phyloP scores from a whole-genome alignment of 2,888 invertebrate genomes.

The Catocala fraxini region DNA sequence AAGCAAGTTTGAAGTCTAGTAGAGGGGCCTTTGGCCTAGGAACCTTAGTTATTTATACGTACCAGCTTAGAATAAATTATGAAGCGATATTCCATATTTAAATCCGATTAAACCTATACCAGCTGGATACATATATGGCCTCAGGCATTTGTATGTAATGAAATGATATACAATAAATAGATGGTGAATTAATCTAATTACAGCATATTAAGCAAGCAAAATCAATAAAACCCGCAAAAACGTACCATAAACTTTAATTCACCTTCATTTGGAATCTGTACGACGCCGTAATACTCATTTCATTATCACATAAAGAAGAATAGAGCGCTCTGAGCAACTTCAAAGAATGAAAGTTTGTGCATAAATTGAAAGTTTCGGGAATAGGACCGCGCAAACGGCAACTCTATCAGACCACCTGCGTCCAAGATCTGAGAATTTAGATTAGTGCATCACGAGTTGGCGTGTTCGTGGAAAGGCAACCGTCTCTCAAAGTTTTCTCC shows the following conservation, averaged over 20 bases:
- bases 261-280: constrained; percentile 23
- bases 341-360: constrained; percentile 62
- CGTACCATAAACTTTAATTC: constrained; percentile 16
- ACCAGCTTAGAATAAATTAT: background rate
- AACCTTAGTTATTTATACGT: constrained; percentile 3
- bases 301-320: constrained; percentile 46
- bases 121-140: no score
- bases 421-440: constrained; percentile 73
- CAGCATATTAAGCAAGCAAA: background rate
- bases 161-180: no score
- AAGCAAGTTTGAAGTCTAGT: constrained; percentile 25
- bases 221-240: constrained; percentile 3
- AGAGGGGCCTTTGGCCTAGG: constrained; percentile 17
- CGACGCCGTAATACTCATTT: constrained; percentile 38
- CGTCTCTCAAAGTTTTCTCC: constrained; percentile 72
- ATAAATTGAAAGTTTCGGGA: constrained; percentile 71
- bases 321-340: constrained; percentile 44
- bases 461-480: constrained; percentile 55
- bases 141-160: no score
- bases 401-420: constrained; percentile 76
- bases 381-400: constrained; percentile 60
- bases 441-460: constrained; percentile 76
- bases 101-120: no score
- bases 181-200: no score
- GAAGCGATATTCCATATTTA: no score